A percentile compares a stretch with the other conserved stretches of the same genome.
Conservation (phyloP, 2,797 vertebrate genomes). For the Phyllotis vaccarum region DNA sequence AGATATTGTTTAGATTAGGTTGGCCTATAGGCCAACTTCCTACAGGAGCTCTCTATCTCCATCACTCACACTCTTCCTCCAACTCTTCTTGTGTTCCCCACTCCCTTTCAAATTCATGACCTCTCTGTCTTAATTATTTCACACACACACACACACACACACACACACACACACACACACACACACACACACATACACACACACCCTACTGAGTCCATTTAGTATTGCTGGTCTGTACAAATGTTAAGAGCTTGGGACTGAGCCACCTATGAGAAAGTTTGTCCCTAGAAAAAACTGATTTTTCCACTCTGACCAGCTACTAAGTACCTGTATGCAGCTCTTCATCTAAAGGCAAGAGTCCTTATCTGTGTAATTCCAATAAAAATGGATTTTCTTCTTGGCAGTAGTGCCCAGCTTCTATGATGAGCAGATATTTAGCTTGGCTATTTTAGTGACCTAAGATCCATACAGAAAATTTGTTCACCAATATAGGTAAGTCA, state of each 20-base stretch:
- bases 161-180: background rate
- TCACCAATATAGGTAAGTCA: background rate
- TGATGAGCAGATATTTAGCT: background rate
- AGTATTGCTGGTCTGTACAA: background rate
- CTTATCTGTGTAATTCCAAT: slow-evolving; percentile 50
- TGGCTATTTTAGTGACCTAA: slow-evolving; percentile 16
- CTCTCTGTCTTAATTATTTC: background rate
- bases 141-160: background rate
- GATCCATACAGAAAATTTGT: background rate
- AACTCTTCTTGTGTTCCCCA: background rate
- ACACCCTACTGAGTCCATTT: background rate
- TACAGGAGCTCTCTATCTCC: background rate
- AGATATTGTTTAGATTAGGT: background rate
- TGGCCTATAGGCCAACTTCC: background rate
- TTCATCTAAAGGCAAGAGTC: background rate
- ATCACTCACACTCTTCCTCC: background rate
- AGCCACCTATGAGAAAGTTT: background rate
- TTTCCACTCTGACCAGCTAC: background rate
- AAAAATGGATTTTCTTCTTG: background rate
- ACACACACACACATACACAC: background rate
- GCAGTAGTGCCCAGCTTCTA: background rate
- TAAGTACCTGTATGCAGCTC: background rate
- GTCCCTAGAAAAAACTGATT: background rate
- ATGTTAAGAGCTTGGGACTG: background rate
- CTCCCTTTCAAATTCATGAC: background rate